These are phyloP conservation scores for Xiphophorus maculatus DNA, from an alignment of 2,113 vertebrate genomes.

Conservation along the genomic window DNA sequence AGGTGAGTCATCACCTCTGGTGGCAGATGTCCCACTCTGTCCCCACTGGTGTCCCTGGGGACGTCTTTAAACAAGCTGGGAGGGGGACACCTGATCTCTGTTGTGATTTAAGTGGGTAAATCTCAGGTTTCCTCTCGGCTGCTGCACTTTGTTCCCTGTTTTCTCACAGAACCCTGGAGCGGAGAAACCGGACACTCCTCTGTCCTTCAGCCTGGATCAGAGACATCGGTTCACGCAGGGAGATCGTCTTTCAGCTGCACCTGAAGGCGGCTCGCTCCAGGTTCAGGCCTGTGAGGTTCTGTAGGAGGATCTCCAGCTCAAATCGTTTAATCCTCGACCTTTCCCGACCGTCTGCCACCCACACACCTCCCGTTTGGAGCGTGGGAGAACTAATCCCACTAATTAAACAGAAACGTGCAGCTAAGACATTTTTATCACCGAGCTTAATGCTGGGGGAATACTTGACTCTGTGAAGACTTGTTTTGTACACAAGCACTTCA, in stretches of 20 bases:
- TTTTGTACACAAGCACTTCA: not conserved
- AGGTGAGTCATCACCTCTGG: constrained; percentile 29
- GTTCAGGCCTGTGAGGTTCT: constrained; percentile 22
- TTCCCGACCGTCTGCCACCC: not conserved
- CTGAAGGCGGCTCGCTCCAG: constrained; percentile 23
- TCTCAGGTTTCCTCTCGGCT: constrained; percentile 57
- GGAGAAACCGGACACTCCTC: constrained; percentile 54
- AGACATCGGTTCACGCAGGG: constrained; percentile 23
- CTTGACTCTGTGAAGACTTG: not conserved
- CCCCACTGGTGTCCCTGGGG: constrained; percentile 46
- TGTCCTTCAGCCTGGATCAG: constrained; percentile 31
- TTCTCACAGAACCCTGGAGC: constrained; percentile 60
- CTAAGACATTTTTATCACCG: not conserved
- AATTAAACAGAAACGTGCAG: not conserved
- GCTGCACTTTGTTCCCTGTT: constrained; percentile 43
- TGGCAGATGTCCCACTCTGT: constrained; percentile 44
- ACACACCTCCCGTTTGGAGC: constrained; percentile 1
- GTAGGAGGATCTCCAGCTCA: constrained; percentile 13
- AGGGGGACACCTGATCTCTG: constrained; percentile 57
- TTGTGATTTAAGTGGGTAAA: constrained; percentile 59
- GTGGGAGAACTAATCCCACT: constrained; percentile 6
- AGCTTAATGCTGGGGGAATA: not conserved
- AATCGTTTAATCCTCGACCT: constrained; percentile 23
- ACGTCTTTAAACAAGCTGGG: constrained; percentile 53
- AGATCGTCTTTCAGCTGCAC: constrained; percentile 60